Percentiles rank a stretch among this genome's conserved stretches.
phyloP scores from a whole-genome alignment of 2,888 invertebrate species.

The Subacronicta megacephala region DNA sequence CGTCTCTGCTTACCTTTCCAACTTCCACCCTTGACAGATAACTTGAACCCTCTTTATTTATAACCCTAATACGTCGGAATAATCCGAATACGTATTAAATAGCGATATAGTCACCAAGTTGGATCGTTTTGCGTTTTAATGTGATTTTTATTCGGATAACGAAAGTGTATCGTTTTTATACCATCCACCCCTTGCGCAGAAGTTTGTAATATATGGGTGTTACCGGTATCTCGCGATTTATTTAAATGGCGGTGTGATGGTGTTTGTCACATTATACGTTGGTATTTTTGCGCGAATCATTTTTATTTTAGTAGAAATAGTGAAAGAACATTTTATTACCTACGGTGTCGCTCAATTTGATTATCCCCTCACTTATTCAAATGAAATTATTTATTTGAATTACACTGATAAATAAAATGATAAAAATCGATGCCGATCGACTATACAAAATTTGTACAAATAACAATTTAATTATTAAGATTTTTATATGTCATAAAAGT shows the following conservation, averaged over 20 bases:
- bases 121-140: slow-evolving; percentile 51
- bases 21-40: background rate
- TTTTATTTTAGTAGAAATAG: background rate
- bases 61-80: slow-evolving; percentile 8
- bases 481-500: no score
- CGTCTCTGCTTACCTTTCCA: background rate
- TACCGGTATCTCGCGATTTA: slow-evolving; percentile 50
- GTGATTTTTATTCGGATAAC: slow-evolving; percentile 58
- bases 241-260: slow-evolving; percentile 38
- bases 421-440: no score
- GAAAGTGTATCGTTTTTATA: slow-evolving; percentile 33
- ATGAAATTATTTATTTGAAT: no score
- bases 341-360: no score
- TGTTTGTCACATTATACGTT: slow-evolving; percentile 14
- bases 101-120: slow-evolving; percentile 51
- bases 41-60: slow-evolving; percentile 7
- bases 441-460: no score
- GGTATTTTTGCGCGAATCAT: background rate
- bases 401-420: no score
- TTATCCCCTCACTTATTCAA: no score
- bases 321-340: no score
- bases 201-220: slow-evolving; percentile 53
- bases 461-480: no score
- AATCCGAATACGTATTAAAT: slow-evolving; percentile 47
- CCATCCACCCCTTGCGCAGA: slow-evolving; percentile 19